These are phyloP conservation scores for Tenrec ecaudatus DNA, from an alignment of 2,113 vertebrate genomes.

Conservation along the genomic window DNA sequence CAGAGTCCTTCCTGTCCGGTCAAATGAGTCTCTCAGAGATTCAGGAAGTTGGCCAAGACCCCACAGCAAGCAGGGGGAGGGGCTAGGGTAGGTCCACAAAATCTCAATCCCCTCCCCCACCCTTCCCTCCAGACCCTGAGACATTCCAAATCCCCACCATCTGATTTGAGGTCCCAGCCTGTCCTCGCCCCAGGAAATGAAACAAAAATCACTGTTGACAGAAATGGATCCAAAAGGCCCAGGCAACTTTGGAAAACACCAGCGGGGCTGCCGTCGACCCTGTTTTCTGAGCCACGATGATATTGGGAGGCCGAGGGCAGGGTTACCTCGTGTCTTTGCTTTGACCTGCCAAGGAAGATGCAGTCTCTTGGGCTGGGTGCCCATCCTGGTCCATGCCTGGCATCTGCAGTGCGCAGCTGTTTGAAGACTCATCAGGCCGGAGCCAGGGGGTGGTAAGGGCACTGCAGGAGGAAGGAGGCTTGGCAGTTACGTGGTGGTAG, in stretches of 20 bases:
- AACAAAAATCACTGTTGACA: conserved; percentile 43
- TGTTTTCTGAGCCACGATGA: conserved; percentile 10
- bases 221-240: conserved; percentile 58
- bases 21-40: conserved; percentile 29
- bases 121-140: background rate
- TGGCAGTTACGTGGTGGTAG: background rate
- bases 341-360: conserved; percentile 47
- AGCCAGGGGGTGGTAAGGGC: background rate
- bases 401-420: conserved; percentile 17
- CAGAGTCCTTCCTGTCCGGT: background rate
- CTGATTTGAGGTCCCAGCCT: conserved; percentile 55
- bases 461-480: background rate
- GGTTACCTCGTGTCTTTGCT: conserved; percentile 33
- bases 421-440: conserved; percentile 32
- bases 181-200: conserved; percentile 48
- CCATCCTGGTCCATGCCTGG: conserved; percentile 39
- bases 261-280: background rate
- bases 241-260: conserved; percentile 62
- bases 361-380: background rate
- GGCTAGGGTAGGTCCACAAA: background rate
- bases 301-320: conserved; percentile 31
- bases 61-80: background rate
- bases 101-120: background rate
- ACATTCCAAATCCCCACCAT: background rate
- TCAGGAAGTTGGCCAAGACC: background rate